Base-by-base conservation (phyloP, 2,888 invertebrate species). In the Morinoia aosen region DNA sequence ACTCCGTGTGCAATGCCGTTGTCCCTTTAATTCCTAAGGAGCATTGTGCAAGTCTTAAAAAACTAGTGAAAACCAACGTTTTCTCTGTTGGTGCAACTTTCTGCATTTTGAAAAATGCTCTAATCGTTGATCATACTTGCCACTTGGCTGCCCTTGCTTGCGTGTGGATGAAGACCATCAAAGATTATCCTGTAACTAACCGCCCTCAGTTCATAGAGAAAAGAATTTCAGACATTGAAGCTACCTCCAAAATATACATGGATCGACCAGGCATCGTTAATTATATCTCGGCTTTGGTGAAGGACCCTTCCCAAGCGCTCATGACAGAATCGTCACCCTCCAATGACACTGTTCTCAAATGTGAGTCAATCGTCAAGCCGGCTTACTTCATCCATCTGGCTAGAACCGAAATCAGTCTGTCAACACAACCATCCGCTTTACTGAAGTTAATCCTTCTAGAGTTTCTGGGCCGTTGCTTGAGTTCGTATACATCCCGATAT, bases 331-430 rank as follows among this genome's bases (percentile, higher is more conserved):
- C 95, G 40, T 48, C 58, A 88, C 91, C n/a, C 25, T 58, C 91
- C 58, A 91, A 95, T 3, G 91, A 58, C 25, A 58, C 33, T 25
- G 33, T 95, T 16, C 64, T 96, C 56, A 96, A 95, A 48, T 96
- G 96, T 56, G 96, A 96, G 40, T 95, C 96, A 10, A 64, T 96
- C 90, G 90, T 96, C 88, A 96, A 96, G 94, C 96, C 96, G 5
- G 91, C 95, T 56, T 96, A 96, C 61, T 48, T 96, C 40, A 33
- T 95, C 12, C 94, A 95, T n/a, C 58, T 96, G 76, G 56, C n/a
- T 7, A 19, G 12, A 12, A 58, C 91, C 12, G 7, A 61, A 33
- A 33, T 58, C 10, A 19, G 39, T 16, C 48, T 14, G 1, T 14
- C 58, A 0, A 25, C 11, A 11, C 58, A 90, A 5, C 12, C 64